phyloP scores from a whole-genome alignment of 1,140 invertebrate species.

The Tetraneura akinire region DNA sequence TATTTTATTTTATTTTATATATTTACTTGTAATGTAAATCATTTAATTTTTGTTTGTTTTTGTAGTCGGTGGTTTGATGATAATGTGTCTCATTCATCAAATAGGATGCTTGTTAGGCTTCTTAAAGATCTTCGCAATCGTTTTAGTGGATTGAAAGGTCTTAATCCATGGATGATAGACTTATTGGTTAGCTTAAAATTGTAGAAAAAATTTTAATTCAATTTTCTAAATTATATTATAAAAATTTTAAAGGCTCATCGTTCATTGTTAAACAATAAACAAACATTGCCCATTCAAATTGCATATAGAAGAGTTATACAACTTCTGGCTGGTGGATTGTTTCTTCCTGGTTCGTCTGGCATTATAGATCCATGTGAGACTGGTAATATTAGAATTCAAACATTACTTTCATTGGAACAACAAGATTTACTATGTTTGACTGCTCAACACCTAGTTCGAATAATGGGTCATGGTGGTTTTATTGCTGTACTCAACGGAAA shows the following conservation, averaged over 20 bases:
- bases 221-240: background rate
- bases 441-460: slow-evolving; percentile 83
- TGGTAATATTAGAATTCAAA: slow-evolving; percentile 62
- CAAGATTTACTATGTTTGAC: slow-evolving; percentile 92
- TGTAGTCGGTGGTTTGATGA: slow-evolving; percentile 95
- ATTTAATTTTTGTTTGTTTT: background rate
- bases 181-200: slow-evolving; percentile 66
- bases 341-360: slow-evolving; percentile 91
- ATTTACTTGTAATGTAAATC: background rate
- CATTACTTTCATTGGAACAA: slow-evolving; percentile 80
- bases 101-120: slow-evolving; percentile 92
- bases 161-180: slow-evolving; percentile 97
- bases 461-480: slow-evolving; percentile 88
- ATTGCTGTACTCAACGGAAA: slow-evolving; percentile 80
- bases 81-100: slow-evolving; percentile 94
- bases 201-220: background rate
- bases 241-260: slow-evolving; percentile 77
- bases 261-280: slow-evolving; percentile 92
- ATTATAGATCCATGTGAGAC: slow-evolving; percentile 85
- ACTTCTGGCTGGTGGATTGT: slow-evolving; percentile 88
- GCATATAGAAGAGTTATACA: slow-evolving; percentile 87
- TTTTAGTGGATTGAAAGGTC: slow-evolving; percentile 85
- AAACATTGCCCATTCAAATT: slow-evolving; percentile 87
- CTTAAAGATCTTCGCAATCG: slow-evolving; percentile 85
- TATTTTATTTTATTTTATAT: background rate